Base-by-base conservation (phyloP, 2,113 vertebrate genomes). In the Rutilus rutilus region DNA sequence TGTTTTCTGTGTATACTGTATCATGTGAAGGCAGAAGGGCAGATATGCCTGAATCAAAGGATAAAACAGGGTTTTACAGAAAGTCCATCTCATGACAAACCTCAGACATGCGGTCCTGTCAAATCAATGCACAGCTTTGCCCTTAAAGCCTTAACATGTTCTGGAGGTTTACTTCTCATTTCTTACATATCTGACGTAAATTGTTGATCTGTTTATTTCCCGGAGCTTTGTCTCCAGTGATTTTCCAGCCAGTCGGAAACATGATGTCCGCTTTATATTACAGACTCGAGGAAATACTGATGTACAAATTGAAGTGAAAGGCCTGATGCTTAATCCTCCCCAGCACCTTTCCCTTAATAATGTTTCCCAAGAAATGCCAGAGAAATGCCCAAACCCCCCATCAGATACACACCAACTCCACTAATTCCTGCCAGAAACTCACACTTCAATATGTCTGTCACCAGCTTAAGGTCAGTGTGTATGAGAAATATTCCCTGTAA, bases 251-350 rank as follows among this genome's bases (percentile, higher is more conserved):
- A 86, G 91, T 89, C 91, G 84, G 92, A 92, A 91, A 91, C 91
- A 92, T 89, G 90, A 30, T 30, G 33, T 69, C 78, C n/a, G 89
- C 91, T 91, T 91, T 90, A 90, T 89, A 89, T 27, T 47, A 42
- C 84, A 83, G 79, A 85, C 88, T 90, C 81, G 81, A 71, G 86
- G 77, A 94, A 94, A 95, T 94, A 91, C 94, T 95, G 94, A 94
- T 92, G 93, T 94, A 94, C 93, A 95, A 95, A 94, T 95, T 92
- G 91, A 93, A 94, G 76, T 94, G 94, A 95, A 94, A 94, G 86
- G 93, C 94, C 93, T 95, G 92, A 90, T 89, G 87, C 88, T 92
- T 95, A 95, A 95, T 95, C 95, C 92, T 90, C 90, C 90, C 90
- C 91, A 89, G 92, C 92, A 95, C 91, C 93, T 92, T 92, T 94